phyloP scores from a whole-genome alignment of 1,140 invertebrate genomes.

The Euwallacea similis region DNA sequence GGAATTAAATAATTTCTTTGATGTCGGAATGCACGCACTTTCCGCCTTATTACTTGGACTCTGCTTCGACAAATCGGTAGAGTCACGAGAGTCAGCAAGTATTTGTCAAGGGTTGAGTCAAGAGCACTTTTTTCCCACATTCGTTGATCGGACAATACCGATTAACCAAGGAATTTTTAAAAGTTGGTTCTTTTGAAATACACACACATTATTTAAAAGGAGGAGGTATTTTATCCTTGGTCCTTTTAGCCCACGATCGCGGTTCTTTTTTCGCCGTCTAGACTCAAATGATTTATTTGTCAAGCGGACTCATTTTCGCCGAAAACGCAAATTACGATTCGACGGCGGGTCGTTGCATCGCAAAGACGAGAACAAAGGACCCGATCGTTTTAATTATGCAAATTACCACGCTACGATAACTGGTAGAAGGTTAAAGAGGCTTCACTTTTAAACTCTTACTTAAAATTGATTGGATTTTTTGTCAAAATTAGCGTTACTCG shows the following conservation, averaged over 20 bases:
- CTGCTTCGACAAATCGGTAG: no score
- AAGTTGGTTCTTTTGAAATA: slow-evolving; percentile 18
- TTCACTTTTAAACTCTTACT: no score
- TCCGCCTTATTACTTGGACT: no score
- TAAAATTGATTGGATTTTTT: neutral
- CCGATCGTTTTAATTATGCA: slow-evolving; percentile 30
- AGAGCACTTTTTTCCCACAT: no score
- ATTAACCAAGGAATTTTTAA: neutral
- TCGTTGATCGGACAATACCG: no score
- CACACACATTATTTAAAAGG: slow-evolving; percentile 24
- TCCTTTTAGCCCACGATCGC: slow-evolving; percentile 17
- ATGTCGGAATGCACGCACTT: no score
- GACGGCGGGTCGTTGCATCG: slow-evolving; percentile 1
- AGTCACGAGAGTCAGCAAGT: no score
- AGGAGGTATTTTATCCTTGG: slow-evolving; percentile 22
- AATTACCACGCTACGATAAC: neutral
- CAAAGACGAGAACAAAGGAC: slow-evolving; percentile 22
- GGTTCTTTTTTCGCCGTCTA: slow-evolving; percentile 26
- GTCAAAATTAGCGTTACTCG: neutral
- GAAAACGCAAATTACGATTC: slow-evolving; percentile 27
- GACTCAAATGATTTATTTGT: slow-evolving; percentile 32
- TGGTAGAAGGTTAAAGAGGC: no score
- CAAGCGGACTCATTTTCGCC: slow-evolving; percentile 29
- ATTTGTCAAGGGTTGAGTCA: no score
- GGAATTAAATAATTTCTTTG: no score